Conservation (phyloP, 2,113 vertebrate species). For the Phasianus colchicus region DNA sequence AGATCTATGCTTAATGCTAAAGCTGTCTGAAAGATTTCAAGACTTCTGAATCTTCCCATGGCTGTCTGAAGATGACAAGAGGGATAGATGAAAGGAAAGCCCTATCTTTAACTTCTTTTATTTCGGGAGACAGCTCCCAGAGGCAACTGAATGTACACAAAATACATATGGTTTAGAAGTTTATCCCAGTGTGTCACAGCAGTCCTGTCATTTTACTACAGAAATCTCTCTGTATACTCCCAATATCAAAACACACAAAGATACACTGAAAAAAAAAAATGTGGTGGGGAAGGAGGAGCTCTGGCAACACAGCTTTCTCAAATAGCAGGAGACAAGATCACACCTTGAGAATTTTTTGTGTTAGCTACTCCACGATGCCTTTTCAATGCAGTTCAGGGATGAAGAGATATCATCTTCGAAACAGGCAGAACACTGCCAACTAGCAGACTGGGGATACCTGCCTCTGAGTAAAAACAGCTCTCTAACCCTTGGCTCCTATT, state of each 20-base stretch:
- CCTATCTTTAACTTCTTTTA: background rate
- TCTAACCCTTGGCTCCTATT: background rate
- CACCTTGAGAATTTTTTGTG: background rate
- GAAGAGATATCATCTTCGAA: background rate
- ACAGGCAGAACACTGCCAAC: background rate
- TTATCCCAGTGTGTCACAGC: background rate
- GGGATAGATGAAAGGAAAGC: background rate
- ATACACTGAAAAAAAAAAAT: background rate
- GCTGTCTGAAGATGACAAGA: background rate
- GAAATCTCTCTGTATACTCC: background rate
- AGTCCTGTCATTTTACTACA: background rate
- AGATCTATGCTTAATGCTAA: background rate
- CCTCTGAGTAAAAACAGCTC: conserved; percentile 28
- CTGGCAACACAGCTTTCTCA: background rate
- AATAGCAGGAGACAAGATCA: background rate
- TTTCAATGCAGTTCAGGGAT: background rate
- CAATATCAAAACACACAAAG: background rate
- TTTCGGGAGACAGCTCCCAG: background rate
- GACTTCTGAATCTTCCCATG: background rate
- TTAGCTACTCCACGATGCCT: background rate
- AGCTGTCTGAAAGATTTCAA: background rate
- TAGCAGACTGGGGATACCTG: background rate
- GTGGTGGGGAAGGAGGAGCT: background rate
- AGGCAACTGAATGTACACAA: background rate
- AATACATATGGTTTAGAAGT: background rate